Conservation (phyloP, 2,888 invertebrate species). For the Microctonus aethiopoides region DNA sequence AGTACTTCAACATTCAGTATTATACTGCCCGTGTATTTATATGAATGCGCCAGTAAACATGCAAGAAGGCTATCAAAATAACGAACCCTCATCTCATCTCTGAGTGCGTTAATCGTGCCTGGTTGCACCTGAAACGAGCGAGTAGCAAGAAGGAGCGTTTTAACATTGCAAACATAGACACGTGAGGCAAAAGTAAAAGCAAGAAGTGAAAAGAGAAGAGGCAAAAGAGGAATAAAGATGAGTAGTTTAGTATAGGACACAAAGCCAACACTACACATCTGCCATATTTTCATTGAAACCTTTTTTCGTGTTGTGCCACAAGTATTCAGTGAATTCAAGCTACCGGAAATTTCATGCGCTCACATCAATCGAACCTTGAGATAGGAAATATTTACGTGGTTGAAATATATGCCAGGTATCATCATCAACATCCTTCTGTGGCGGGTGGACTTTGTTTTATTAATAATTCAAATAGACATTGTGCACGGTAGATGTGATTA, state of each 20-base stretch:
- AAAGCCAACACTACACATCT: constrained; percentile 49
- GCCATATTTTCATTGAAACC: constrained; percentile 45
- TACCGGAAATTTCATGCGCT: constrained; percentile 48
- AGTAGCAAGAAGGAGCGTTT: constrained; percentile 9
- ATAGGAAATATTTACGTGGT: constrained; percentile 3
- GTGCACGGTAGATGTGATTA: background rate
- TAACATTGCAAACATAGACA: background rate
- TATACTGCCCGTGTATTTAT: constrained; percentile 15
- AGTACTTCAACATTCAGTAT: constrained; percentile 16
- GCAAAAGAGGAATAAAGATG: constrained; percentile 8
- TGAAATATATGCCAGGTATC: constrained; percentile 21
- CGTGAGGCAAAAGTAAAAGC: constrained; percentile 4
- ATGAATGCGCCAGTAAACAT: constrained; percentile 37
- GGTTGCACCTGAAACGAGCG: constrained; percentile 55
- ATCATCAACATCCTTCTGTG: background rate
- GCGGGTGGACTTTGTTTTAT: background rate
- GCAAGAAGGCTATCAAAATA: constrained; percentile 60
- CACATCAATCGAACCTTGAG: constrained; percentile 12
- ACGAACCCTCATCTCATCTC: constrained; percentile 57
- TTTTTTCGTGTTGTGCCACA: constrained; percentile 38
- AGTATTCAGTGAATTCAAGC: constrained; percentile 47
- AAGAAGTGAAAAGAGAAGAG: background rate
- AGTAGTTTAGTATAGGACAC: constrained; percentile 35
- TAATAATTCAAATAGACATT: constrained; percentile 19
- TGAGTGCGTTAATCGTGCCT: constrained; percentile 57